Evolutionary conservation across 2,888 invertebrate species (phyloP), one percentile per base, ranked within the genome.

Genomic region (Busseola fusca): DNA sequence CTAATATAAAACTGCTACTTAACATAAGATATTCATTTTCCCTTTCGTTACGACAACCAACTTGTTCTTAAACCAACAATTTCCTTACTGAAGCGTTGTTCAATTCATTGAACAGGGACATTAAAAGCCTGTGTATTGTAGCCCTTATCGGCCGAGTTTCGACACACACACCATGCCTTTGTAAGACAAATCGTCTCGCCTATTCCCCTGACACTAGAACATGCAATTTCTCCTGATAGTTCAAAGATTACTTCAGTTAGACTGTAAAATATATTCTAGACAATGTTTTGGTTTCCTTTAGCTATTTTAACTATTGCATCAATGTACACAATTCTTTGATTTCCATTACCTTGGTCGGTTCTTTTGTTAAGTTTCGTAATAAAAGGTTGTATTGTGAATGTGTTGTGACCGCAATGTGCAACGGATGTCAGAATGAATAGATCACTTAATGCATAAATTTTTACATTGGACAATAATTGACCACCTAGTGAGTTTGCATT

Each of bases 181-280:
- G 83, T 83, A 84, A 91, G 90, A 91, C 91, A 91, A 91, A 93
- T 91, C 85, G 88, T 86, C 80, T 82, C 74, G 86, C 76, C 86
- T 82, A 89, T 89, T 89, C 83, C 76, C 74, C 85, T 84, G 89
- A 88, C 87, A 87, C 86, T 73, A 82, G 82, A 82, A 89, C 91
- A 90, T 87, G 89, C 88, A 87, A 89, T 91, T 91, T 91, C 89
- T 89, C 86, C 72, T 86, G 90, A 92, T 91, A 84, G 83, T 87
- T 88, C 84, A 84, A 82, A 87, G 91, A 92, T 91, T 90, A 85
- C 72, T 86, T 85, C 54, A 72, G 73, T 78, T 77, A 74, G 80
- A 76, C 84, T 82, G 84, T 88, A 87, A 87, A 87, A 86, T 89
- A 89, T 69, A 62, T 70, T 65, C 40, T 59, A 56, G 21, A 54